Percentiles rank a stretch among this genome's conserved stretches.
These are phyloP conservation scores for Pseudorhiza aurosa DNA, from an alignment of 30 jellyfish, hydroid and myxozoan species.

Conservation along the genomic window DNA sequence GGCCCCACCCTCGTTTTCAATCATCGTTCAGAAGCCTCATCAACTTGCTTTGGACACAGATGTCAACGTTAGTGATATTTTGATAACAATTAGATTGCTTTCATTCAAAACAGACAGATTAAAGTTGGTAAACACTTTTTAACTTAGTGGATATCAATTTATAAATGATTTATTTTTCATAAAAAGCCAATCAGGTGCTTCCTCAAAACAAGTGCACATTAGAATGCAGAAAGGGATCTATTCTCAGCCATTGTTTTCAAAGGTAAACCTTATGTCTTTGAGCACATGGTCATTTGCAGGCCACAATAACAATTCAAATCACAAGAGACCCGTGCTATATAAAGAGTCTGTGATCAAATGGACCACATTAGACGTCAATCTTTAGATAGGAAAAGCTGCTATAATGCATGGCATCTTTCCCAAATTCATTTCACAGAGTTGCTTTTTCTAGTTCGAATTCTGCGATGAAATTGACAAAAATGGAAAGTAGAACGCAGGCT, in stretches of 20 bases:
- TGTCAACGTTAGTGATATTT: slow-evolving; percentile 67
- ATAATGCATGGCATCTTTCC: background rate
- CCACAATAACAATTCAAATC: slow-evolving; percentile 46
- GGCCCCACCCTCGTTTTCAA: background rate
- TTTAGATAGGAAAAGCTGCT: background rate
- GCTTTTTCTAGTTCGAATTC: too few species aligned
- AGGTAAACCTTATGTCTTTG: slow-evolving; percentile 72
- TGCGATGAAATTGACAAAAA: too few species aligned
- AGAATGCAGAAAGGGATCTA: slow-evolving; percentile 42
- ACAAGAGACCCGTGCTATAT: slow-evolving; percentile 32
- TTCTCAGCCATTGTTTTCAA: slow-evolving; percentile 52
- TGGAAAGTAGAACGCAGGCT: too few species aligned
- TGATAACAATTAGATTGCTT: slow-evolving; percentile 16
- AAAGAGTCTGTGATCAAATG: slow-evolving; percentile 29
- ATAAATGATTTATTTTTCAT: slow-evolving; percentile 49
- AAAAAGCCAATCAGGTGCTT: slow-evolving; percentile 76
- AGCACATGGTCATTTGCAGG: slow-evolving; percentile 64
- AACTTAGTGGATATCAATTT: slow-evolving; percentile 50
- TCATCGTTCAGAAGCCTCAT: background rate
- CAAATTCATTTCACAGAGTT: too few species aligned
- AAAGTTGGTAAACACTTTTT: slow-evolving; percentile 62
- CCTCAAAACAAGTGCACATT: slow-evolving; percentile 46
- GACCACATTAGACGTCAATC: slow-evolving; percentile 1
- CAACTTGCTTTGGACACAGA: slow-evolving; percentile 31
- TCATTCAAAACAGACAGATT: slow-evolving; percentile 39